These are phyloP conservation scores for Drosophila arawakana DNA, from an alignment of 1,140 invertebrate species.

Conservation along the genomic window DNA sequence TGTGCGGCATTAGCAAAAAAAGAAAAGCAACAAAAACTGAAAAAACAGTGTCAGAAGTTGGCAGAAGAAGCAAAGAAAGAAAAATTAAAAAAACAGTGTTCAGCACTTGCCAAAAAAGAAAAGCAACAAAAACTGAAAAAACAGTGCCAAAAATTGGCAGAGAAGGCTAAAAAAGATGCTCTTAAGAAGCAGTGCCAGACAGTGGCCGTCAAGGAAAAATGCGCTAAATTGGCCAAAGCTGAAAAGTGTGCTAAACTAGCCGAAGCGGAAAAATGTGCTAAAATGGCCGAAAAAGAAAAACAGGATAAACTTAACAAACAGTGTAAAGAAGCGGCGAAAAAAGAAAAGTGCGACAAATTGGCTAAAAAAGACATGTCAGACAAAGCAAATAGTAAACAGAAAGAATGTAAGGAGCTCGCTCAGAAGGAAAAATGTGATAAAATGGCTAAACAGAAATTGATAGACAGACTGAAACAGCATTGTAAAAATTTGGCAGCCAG, in stretches of 20 bases:
- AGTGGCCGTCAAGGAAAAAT: constrained; percentile 8
- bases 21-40: not conserved
- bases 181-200: not conserved
- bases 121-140: not conserved
- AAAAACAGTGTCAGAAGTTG: not conserved
- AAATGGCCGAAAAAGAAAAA: not conserved
- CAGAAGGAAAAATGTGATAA: constrained; percentile 1
- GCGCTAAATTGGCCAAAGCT: constrained; percentile 19
- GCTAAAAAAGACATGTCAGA: not conserved
- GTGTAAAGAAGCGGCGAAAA: constrained; percentile 6
- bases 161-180: not conserved
- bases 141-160: not conserved
- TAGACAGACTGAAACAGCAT: constrained; percentile 14
- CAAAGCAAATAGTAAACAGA: not conserved
- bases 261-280: not conserved
- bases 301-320: constrained; percentile 3
- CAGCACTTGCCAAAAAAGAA: not conserved
- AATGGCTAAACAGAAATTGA: constrained; percentile 1
- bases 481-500: constrained; percentile 3
- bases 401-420: not conserved
- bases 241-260: not conserved
- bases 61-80: constrained; percentile 1
- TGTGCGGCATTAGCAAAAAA: not conserved
- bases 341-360: constrained; percentile 25
- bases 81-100: not conserved